Base-by-base conservation (phyloP, 2,797 vertebrate species). In the Sebastes steindachneri region DNA sequence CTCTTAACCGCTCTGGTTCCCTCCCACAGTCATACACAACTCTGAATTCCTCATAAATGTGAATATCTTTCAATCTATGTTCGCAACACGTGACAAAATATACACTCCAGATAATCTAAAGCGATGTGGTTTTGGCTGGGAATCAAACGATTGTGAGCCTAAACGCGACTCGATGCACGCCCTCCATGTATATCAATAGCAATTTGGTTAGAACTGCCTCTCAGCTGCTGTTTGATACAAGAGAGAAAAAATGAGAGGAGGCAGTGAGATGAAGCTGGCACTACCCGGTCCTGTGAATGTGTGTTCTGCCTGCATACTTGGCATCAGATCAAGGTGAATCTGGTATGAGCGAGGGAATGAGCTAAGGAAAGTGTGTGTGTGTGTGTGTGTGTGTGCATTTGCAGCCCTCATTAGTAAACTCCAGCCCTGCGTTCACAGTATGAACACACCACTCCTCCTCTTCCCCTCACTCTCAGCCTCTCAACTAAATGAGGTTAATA, bases 401-500 rank as follows among this genome's bases (percentile, higher is more conserved):
- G 88, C 88, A 91, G 87, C 88, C 92, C 96, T 97, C 97, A 97
- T 98, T 98, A 98, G 96, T 90, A 90, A 88, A 95, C 92, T 93
- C 91, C 90, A 96, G 93, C 95, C 94, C 93, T 91, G 82, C 90
- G 48, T 84, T 95, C 81, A 93, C 90, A 90, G 89, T 96, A 96
- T 97, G 96, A 96, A 96, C 96, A 95, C 95, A 88, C 93, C 93
- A 23, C 93, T 95, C 95, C 95, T 91, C 94, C 94, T 82, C 91
- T 93, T 95, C 95, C 88, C 93, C 91, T 93, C 94, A 91, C 93
- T 88, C 93, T 92, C 88, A 94, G 94, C 94, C 91, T 91, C 88
- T 88, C 95, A 94, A 93, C 95, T 96, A 96, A 94, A 95, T 95
- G 95, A 97, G 93, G 96, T 97, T 97, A 97, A 97, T 97, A 97